These are phyloP conservation scores for Scelioninae gen. 1 DNA, from an alignment of 2,888 invertebrate genomes.

Conservation along the genomic window DNA sequence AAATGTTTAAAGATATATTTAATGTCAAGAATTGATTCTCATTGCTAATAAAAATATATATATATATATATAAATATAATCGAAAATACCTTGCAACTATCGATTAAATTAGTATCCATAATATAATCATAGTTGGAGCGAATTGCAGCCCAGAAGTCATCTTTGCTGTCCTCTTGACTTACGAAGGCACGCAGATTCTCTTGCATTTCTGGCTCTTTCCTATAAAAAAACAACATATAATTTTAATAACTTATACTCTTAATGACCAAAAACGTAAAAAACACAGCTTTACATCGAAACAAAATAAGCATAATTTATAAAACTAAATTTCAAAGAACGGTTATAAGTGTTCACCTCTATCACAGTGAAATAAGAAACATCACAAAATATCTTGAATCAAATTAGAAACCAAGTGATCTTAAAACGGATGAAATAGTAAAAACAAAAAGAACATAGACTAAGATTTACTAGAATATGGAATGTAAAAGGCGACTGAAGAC, in stretches of 20 bases:
- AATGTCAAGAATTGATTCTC: no score
- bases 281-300: neutral
- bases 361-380: slow-evolving; percentile 1
- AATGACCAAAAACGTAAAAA: neutral
- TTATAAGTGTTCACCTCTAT: neutral
- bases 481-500: slow-evolving; percentile 33
- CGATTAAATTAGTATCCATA: slow-evolving; percentile 97
- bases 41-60: neutral
- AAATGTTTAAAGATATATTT: no score
- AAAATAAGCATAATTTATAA: neutral
- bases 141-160: slow-evolving; percentile 96
- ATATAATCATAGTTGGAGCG: slow-evolving; percentile 97
- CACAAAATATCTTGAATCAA: slow-evolving; percentile 17
- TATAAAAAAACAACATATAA: slow-evolving; percentile 78
- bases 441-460: slow-evolving; percentile 26
- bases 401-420: slow-evolving; percentile 42
- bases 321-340: neutral
- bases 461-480: slow-evolving; percentile 62
- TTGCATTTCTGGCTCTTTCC: slow-evolving; percentile 89
- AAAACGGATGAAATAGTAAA: slow-evolving; percentile 34
- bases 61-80: neutral
- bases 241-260: neutral
- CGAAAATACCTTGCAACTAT: slow-evolving; percentile 89
- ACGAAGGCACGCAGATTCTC: slow-evolving; percentile 89
- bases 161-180: slow-evolving; percentile 90